A percentile compares a stretch with the other conserved stretches of the same genome.
Conservation (phyloP, 2,888 invertebrate genomes). For the Drosophila quinaria region DNA sequence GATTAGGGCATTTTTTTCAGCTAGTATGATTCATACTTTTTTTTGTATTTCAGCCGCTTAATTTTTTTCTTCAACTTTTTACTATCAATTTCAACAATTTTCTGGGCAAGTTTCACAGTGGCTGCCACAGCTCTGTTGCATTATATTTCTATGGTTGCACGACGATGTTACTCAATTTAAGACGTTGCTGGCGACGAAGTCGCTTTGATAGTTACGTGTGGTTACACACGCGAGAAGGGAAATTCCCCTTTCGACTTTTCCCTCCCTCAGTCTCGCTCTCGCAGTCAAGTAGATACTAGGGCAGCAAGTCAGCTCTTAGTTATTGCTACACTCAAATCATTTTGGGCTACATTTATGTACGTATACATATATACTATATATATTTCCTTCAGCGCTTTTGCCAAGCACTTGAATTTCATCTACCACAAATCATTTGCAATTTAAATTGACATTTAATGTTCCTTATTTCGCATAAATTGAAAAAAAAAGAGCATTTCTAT, state of each 20-base stretch:
- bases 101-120: slow-evolving; percentile 50
- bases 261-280: background rate
- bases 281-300: slow-evolving; percentile 19
- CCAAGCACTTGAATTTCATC: slow-evolving; percentile 53
- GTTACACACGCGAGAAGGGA: slow-evolving; percentile 61
- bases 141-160: slow-evolving; percentile 58
- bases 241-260: background rate
- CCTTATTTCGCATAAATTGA: background rate
- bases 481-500: background rate
- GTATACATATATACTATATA: slow-evolving; percentile 22
- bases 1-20: slow-evolving; percentile 35
- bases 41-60: slow-evolving; percentile 8
- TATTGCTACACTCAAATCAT: slow-evolving; percentile 60
- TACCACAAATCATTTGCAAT: slow-evolving; percentile 36
- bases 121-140: slow-evolving; percentile 34
- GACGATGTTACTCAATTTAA: slow-evolving; percentile 68
- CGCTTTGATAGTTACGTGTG: slow-evolving; percentile 70
- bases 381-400: slow-evolving; percentile 51
- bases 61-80: background rate
- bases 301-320: slow-evolving; percentile 54
- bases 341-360: slow-evolving; percentile 24
- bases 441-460: slow-evolving; percentile 16
- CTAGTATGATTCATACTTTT: background rate
- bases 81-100: slow-evolving; percentile 61
- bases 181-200: slow-evolving; percentile 57